Evolutionary conservation across 2,888 invertebrate genomes (phyloP).

Genomic region (Cheilosia scutellata): DNA sequence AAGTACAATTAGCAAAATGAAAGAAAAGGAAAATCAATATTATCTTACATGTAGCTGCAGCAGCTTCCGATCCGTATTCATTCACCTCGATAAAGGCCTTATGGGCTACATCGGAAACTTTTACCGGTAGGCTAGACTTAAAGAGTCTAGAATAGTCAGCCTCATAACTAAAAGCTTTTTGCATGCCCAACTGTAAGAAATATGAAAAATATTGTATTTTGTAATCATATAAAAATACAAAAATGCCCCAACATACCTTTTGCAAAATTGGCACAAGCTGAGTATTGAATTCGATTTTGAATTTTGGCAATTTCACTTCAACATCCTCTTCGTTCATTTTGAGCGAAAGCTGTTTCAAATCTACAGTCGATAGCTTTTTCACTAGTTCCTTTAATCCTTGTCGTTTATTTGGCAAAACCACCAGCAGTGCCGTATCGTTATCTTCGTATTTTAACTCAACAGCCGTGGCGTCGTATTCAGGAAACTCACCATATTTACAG

Average conservation of each 20-base stretch:
- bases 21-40: background rate
- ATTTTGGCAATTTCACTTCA: constrained; percentile 89
- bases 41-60: constrained; percentile 80
- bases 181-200: constrained; percentile 88
- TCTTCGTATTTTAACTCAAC: constrained; percentile 91
- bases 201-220: background rate
- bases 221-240: background rate
- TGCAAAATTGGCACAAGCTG: constrained; percentile 86
- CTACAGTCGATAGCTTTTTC: constrained; percentile 86
- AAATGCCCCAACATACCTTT: constrained; percentile 81
- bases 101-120: constrained; percentile 90
- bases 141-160: constrained; percentile 89
- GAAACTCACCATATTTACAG: constrained; percentile 85
- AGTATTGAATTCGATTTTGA: constrained; percentile 91
- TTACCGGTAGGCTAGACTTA: constrained; percentile 84
- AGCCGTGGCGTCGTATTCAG: constrained; percentile 86
- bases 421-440: constrained; percentile 89
- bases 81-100: constrained; percentile 94
- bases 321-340: constrained; percentile 86
- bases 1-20: background rate
- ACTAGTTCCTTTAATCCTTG: constrained; percentile 88
- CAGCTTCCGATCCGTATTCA: constrained; percentile 94
- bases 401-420: constrained; percentile 89
- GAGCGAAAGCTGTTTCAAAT: constrained; percentile 85
- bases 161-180: constrained; percentile 86